phyloP scores from a whole-genome alignment of 2,113 vertebrate species.

The Neofelis nebulosa region DNA sequence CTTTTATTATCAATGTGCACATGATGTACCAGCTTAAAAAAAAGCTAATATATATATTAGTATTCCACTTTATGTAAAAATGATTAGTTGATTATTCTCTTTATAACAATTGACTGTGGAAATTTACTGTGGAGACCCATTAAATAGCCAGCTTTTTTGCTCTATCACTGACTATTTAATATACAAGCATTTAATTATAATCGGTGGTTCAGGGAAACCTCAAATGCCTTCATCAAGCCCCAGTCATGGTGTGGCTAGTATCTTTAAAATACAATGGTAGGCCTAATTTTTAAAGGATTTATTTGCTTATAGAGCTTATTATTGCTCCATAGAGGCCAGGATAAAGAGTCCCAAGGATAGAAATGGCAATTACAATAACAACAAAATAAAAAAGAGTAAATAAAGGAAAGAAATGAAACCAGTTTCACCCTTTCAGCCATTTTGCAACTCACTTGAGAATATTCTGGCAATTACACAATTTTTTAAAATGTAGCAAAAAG shows the following conservation, averaged over 20 bases:
- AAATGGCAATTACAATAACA: neutral
- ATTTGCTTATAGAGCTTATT: conserved; percentile 10
- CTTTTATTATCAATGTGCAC: neutral
- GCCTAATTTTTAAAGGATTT: neutral
- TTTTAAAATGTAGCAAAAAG: neutral
- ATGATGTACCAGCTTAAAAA: neutral
- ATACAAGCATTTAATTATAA: neutral
- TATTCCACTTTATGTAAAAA: neutral
- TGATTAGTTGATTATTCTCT: neutral
- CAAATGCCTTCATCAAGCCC: neutral
- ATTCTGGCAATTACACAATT: neutral
- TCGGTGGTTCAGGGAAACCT: neutral
- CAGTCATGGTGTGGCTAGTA: neutral
- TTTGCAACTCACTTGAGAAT: neutral
- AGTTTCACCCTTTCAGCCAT: neutral
- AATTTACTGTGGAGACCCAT: neutral
- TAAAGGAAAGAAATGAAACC: neutral
- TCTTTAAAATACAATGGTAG: conserved; percentile 6
- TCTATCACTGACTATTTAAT: neutral
- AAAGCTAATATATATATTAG: neutral
- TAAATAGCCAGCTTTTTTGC: neutral
- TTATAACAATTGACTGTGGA: neutral
- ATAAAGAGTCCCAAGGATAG: neutral
- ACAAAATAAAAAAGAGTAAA: neutral
- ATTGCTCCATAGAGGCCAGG: neutral